A percentile compares a stretch with the other conserved stretches of the same genome.
phyloP scores from a whole-genome alignment of 2,113 vertebrate species.

The Guaruba guarouba region DNA sequence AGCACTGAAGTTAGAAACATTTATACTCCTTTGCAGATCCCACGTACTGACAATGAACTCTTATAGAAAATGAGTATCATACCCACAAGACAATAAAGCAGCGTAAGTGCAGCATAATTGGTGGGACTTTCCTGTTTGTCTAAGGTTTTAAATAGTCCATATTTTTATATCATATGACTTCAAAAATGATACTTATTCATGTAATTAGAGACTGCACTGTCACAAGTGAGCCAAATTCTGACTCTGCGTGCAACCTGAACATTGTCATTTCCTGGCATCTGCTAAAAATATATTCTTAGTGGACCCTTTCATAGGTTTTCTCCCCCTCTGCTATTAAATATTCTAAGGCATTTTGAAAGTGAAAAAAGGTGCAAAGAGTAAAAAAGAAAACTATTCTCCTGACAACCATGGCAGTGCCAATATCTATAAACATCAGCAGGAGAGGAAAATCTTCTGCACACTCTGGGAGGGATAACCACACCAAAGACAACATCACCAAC shows the following conservation, averaged over 20 bases:
- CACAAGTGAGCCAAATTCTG: neutral
- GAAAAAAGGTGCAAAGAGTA: neutral
- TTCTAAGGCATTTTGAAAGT: neutral
- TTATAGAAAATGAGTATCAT: neutral
- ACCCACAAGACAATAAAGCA: neutral
- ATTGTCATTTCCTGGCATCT: neutral
- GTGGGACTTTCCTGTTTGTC: neutral
- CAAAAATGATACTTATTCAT: neutral
- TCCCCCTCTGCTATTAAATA: neutral
- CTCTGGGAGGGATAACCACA: neutral
- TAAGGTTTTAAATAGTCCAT: neutral
- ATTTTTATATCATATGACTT: conserved; percentile 13
- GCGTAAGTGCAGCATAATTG: neutral
- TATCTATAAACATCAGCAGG: neutral
- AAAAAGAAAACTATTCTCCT: neutral
- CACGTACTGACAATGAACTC: neutral
- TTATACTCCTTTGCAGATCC: neutral
- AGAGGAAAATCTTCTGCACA: neutral
- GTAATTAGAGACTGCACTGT: conserved; percentile 9
- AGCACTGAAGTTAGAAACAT: neutral
- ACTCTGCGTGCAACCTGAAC: neutral
- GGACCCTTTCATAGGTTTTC: neutral
- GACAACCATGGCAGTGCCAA: neutral
- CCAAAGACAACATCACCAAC: neutral
- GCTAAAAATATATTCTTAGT: neutral